A percentile compares a stretch with the other conserved stretches of the same genome.
Conservation (phyloP, 2,888 invertebrate genomes). For the Augiades crinisus region DNA sequence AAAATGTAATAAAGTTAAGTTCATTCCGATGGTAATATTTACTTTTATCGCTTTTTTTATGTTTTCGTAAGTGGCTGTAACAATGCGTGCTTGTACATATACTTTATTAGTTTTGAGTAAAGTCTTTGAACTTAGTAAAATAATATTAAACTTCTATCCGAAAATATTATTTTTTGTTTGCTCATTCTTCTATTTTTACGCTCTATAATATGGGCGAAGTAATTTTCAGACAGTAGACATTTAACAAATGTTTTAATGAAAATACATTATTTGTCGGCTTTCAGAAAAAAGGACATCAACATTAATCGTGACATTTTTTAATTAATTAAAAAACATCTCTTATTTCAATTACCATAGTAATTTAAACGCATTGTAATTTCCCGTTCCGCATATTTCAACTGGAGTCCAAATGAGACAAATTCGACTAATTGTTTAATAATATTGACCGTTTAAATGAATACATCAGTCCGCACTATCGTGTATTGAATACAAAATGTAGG, state of each 20-base stretch:
- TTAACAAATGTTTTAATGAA: too few relatives aligned
- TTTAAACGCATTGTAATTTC: not conserved
- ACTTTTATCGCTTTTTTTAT: not conserved
- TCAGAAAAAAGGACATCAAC: too few relatives aligned
- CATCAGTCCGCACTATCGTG: constrained; percentile 13
- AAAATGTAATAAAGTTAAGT: not conserved
- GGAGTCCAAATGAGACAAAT: not conserved
- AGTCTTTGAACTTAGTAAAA: too few relatives aligned
- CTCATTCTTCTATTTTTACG: too few relatives aligned
- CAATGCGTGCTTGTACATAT: not conserved
- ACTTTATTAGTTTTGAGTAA: not conserved
- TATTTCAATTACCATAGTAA: not conserved
- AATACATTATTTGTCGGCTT: too few relatives aligned
- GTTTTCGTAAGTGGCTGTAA: not conserved
- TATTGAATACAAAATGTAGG: constrained; percentile 26
- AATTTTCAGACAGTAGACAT: not conserved
- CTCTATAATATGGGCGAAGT: too few relatives aligned
- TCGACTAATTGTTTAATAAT: not conserved
- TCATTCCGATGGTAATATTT: not conserved
- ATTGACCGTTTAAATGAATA: constrained; percentile 6
- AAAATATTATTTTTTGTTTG: too few relatives aligned
- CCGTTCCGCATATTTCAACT: not conserved
- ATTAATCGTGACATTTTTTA: too few relatives aligned
- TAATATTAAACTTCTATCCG: too few relatives aligned
- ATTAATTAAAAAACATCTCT: not conserved